Base-by-base conservation (phyloP, 2,888 invertebrate genomes). In the Ephialtes manifestator region DNA sequence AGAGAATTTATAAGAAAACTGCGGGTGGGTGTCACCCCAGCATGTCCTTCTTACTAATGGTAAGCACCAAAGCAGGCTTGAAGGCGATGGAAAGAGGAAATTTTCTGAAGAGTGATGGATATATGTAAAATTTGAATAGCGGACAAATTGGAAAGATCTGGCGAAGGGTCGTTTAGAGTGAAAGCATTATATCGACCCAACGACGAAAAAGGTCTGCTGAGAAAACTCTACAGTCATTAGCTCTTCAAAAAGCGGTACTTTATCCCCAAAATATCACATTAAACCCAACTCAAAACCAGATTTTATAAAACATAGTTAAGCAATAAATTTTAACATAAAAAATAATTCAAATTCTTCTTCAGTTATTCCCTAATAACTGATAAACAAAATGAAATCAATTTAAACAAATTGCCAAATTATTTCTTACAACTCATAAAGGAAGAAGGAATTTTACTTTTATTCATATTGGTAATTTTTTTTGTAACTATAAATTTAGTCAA, bases 141-240 rank as follows among this genome's bases (percentile, higher is more conserved):
- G 43, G 76, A 80, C 75, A 80, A 84, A 84, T 84, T 80, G 67
- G 43, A 79, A 63, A 68, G 67, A 76, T 78, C 67, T 46, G 55
- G 46, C 24, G 31, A 15, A 51, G 58, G 53, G 67, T 72, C 78
- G 60, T 83, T 78, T 72, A 70, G 48, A 43, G 58, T 31, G 48
- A 51, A 53, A 51, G 10, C 53, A 76, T 76, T 39, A 67, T 43
- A 28, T 58, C 71, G 11, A 28, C 13, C 24, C 63, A 31, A 35
- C 15, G 11, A 11, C 11, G 2, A 24, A 8, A 13, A 10, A 43
- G 18, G 15, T 20, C 53, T 18, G 55, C 24, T 11, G 24, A 20
- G 11, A 11, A 51, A 55, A 24, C 11, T 55, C 24, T 53, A 18
- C 51, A 10, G 24, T 55, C 53, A 55, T 55, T 55, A 55, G 24